phyloP scores from a whole-genome alignment of 2,888 invertebrate species.

The Drosophila nigritarsus region DNA sequence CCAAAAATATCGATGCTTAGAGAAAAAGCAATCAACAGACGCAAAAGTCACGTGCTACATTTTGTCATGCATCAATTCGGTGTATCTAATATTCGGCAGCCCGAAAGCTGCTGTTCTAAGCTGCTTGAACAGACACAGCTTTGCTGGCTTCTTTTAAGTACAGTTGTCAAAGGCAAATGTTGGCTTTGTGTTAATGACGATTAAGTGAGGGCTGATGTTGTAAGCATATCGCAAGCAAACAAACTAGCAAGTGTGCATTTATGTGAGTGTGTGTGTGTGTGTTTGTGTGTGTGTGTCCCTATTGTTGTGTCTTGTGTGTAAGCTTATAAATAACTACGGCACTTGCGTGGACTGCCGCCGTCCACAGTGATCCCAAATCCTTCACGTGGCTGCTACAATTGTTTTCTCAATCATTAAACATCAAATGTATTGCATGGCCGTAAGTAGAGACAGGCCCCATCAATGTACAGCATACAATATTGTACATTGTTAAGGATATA shows the following conservation, averaged over 20 bases:
- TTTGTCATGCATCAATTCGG: background rate
- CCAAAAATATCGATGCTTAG: background rate
- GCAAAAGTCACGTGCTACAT: background rate
- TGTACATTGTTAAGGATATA: constrained; percentile 10
- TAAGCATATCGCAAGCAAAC: constrained; percentile 21
- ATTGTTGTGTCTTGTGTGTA: background rate
- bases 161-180: constrained; percentile 19
- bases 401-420: constrained; percentile 73
- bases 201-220: constrained; percentile 15
- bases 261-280: background rate
- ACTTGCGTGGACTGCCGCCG: constrained; percentile 3
- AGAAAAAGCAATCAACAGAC: background rate
- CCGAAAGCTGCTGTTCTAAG: background rate
- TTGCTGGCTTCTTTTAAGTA: background rate
- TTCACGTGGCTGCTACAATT: constrained; percentile 34
- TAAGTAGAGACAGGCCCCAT: constrained; percentile 34
- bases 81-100: background rate
- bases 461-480: constrained; percentile 3
- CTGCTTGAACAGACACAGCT: background rate
- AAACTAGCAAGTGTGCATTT: background rate
- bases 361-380: constrained; percentile 6
- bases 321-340: constrained; percentile 5
- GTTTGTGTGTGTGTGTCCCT: background rate
- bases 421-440: constrained; percentile 58
- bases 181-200: constrained; percentile 21